phyloP scores from a whole-genome alignment of 2,113 vertebrate genomes.

The Mixornis gularis region DNA sequence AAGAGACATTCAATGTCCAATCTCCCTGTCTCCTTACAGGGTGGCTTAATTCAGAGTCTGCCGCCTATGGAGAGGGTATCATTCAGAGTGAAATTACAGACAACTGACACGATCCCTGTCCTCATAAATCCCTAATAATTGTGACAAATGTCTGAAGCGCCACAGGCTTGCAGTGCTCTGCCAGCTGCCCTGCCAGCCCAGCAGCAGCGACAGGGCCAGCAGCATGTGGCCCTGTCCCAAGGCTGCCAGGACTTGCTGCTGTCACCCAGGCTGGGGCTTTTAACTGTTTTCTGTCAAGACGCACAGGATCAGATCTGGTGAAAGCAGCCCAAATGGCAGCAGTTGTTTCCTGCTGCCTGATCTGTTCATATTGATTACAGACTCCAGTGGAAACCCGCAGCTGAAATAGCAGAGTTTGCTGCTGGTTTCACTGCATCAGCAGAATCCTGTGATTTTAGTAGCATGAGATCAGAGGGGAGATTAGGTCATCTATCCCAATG shows the following conservation, averaged over 20 bases:
- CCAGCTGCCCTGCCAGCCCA: neutral
- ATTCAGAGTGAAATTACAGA: neutral
- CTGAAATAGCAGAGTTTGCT: constrained; percentile 3
- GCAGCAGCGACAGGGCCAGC: neutral
- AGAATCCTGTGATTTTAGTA: neutral
- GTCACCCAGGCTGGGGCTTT: neutral
- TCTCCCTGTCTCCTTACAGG: neutral
- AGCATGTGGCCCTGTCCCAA: neutral
- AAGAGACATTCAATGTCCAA: neutral
- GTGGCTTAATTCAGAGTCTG: neutral
- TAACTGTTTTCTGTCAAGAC: neutral
- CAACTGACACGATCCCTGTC: neutral
- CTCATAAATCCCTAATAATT: constrained; percentile 26
- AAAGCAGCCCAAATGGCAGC: neutral
- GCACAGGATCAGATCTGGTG: neutral
- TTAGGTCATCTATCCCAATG: neutral
- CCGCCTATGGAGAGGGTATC: neutral
- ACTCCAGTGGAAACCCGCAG: neutral
- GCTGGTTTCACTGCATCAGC: neutral
- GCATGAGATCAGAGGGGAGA: neutral
- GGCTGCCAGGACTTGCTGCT: fast-evolving
- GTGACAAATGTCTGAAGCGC: neutral
- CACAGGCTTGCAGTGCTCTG: neutral
- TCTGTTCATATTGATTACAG: neutral
- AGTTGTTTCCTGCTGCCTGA: neutral